Evolutionary conservation across 30 jellyfish, hydroid and myxozoan species (phyloP).

Genomic region (Pelagia noctiluca): DNA sequence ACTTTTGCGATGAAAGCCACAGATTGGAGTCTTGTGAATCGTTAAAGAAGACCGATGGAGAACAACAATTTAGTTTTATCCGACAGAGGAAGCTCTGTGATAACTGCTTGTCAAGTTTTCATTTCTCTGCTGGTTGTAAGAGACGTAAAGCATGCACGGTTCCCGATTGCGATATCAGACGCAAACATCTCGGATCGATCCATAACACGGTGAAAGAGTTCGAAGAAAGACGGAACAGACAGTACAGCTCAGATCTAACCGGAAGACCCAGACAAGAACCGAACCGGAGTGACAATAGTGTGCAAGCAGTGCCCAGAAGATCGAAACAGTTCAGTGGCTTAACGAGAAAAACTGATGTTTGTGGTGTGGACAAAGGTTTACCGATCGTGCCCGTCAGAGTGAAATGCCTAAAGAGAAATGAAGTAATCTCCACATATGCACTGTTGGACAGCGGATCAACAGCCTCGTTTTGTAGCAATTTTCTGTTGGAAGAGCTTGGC

Average conservation of each 20-base stretch:
- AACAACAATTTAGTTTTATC: conserved; percentile 19
- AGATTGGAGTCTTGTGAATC: conserved; percentile 14
- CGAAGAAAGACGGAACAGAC: conserved; percentile 21
- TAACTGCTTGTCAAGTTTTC: conserved; percentile 43
- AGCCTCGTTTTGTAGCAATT: conserved; percentile 29
- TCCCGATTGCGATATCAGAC: conserved; percentile 30
- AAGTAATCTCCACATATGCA: conserved; percentile 30
- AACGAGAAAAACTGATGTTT: conserved; percentile 4
- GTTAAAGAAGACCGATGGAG: conserved; percentile 31
- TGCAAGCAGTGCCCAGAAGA: neutral
- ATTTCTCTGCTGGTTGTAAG: conserved; percentile 57
- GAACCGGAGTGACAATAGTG: neutral
- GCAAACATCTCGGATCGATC: conserved; percentile 34
- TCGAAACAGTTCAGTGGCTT: conserved; percentile 38
- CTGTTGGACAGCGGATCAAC: conserved; percentile 56
- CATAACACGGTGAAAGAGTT: conserved; percentile 34
- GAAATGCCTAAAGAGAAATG: neutral
- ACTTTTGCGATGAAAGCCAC: conserved; percentile 40
- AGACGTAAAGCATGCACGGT: conserved; percentile 46
- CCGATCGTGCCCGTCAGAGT: conserved; percentile 55
- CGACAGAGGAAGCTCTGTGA: conserved; percentile 50
- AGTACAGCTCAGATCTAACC: neutral
- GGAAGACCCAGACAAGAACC: neutral
- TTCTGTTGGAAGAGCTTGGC: conserved; percentile 36
- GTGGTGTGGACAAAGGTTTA: conserved; percentile 30